phyloP scores from a whole-genome alignment of 1,140 invertebrate genomes.

The Heterodera carotae region DNA sequence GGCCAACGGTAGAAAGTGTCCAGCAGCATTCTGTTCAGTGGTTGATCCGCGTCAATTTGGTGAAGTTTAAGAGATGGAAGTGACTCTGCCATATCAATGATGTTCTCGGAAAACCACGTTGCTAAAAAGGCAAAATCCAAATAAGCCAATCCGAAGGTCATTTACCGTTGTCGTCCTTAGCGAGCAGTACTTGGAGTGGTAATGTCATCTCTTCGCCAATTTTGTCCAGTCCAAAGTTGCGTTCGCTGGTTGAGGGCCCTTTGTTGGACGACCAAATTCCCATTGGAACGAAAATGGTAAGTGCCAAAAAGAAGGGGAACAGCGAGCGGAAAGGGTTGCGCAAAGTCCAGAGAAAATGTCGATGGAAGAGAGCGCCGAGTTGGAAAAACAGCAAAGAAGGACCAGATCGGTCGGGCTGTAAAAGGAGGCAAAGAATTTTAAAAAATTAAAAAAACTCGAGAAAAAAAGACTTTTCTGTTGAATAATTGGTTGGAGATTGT shows the following conservation, averaged over 20 bases:
- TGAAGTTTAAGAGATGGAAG: background rate
- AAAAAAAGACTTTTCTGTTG: background rate
- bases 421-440: background rate
- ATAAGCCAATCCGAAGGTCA: too few relatives aligned
- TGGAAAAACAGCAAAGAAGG: slow-evolving; percentile 15
- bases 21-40: background rate
- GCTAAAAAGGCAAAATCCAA: background rate
- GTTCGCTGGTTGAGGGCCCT: background rate
- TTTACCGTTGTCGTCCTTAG: slow-evolving; percentile 4
- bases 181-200: background rate
- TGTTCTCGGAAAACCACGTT: background rate
- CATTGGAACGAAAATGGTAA: slow-evolving; percentile 40
- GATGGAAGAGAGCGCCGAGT: slow-evolving; percentile 42
- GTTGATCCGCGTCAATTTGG: background rate
- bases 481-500: background rate
- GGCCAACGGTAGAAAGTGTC: background rate
- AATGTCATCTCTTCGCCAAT: background rate
- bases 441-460: slow-evolving; percentile 13
- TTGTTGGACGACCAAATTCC: slow-evolving; percentile 15
- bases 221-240: slow-evolving; percentile 8
- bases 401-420: background rate
- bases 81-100: background rate
- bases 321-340: slow-evolving; percentile 45
- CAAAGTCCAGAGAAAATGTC: slow-evolving; percentile 38
- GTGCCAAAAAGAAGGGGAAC: slow-evolving; percentile 36